Evolutionary conservation across 1,140 invertebrate species (phyloP).

Genomic region (Bicyclus anynana): DNA sequence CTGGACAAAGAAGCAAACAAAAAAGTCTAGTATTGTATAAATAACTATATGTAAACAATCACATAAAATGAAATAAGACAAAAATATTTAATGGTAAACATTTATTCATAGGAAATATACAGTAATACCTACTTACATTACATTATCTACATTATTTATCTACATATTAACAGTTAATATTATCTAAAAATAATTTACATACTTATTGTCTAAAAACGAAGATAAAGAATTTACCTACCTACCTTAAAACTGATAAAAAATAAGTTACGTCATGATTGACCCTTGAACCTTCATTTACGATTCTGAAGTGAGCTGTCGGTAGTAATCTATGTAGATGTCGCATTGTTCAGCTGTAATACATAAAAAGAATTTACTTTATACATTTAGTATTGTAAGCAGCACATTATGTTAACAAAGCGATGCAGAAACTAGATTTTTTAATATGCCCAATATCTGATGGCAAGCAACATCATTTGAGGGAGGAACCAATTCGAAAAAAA

Average conservation of each 20-base stretch:
- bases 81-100: neutral
- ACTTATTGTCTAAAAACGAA: neutral
- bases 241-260: neutral
- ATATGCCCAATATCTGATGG: too few relatives aligned
- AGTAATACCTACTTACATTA: neutral
- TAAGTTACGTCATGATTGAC: neutral
- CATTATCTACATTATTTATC: neutral
- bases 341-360: slow-evolving; percentile 79
- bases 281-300: slow-evolving; percentile 5
- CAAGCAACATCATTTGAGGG: too few relatives aligned
- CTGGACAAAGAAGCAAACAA: too few relatives aligned
- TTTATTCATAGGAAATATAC: neutral
- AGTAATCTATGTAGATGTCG: slow-evolving; percentile 79
- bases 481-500: too few relatives aligned
- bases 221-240: too few relatives aligned
- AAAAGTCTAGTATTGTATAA: too few relatives aligned
- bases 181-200: too few relatives aligned
- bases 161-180: neutral
- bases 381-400: neutral
- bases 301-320: slow-evolving; percentile 54
- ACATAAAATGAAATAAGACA: too few relatives aligned
- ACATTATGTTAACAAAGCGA: too few relatives aligned
- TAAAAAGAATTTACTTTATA: neutral
- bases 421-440: too few relatives aligned
- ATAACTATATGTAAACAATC: too few relatives aligned